These are phyloP conservation scores for Leptodactylus fuscus DNA, from an alignment of 2,113 vertebrate genomes.

Conservation along the genomic window DNA sequence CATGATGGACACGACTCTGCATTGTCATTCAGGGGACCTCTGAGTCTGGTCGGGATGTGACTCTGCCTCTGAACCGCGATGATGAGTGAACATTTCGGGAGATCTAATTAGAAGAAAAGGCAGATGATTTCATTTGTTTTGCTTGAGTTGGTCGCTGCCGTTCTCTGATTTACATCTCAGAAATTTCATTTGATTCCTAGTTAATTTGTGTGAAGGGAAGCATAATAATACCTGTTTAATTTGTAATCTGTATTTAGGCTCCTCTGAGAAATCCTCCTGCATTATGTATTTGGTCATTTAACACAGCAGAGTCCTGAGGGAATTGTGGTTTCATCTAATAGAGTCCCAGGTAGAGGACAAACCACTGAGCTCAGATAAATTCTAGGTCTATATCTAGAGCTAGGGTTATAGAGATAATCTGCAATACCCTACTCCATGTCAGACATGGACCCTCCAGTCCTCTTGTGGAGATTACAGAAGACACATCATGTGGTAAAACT, in stretches of 20 bases:
- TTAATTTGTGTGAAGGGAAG: constrained; percentile 60
- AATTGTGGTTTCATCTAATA: constrained; percentile 15
- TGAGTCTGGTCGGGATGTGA: neutral
- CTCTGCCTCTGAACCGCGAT: constrained; percentile 31
- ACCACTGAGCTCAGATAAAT: neutral
- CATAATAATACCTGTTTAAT: constrained; percentile 60
- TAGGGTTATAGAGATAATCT: too few relatives aligned
- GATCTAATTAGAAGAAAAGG: constrained; percentile 48
- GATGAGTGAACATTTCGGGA: constrained; percentile 29
- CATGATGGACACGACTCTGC: neutral
- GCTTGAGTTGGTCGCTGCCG: constrained; percentile 48
- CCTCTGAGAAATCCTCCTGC: constrained; percentile 53
- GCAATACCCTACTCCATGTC: too few relatives aligned
- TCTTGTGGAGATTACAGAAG: too few relatives aligned
- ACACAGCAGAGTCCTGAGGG: neutral
- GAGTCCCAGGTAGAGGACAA: constrained; percentile 1
- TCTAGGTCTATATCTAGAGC: too few relatives aligned
- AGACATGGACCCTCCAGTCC: too few relatives aligned
- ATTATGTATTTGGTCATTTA: constrained; percentile 58
- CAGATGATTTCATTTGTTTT: constrained; percentile 59
- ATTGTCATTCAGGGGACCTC: constrained; percentile 23
- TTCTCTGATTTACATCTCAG: constrained; percentile 55
- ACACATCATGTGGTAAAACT: too few relatives aligned
- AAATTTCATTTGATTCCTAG: constrained; percentile 59
- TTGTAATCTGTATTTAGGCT: constrained; percentile 59